A percentile compares a stretch with the other conserved stretches of the same genome.
Evolutionary conservation across 2,113 vertebrate genomes (phyloP).

Genomic region (Podiceps cristatus): DNA sequence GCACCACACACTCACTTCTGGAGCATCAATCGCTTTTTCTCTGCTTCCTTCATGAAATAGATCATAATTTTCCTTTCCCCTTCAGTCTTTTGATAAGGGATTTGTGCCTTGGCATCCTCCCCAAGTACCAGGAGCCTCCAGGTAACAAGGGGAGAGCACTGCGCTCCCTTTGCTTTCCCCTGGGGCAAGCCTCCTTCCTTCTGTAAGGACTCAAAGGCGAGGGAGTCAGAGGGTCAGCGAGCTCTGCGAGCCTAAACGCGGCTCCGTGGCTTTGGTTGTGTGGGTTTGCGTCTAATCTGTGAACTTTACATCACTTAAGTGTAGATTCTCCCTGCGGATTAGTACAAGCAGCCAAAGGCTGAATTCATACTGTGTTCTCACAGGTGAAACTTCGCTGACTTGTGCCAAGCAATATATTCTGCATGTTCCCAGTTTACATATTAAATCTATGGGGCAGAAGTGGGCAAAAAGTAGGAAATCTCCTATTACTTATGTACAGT

Average conservation of each 20-base stretch:
- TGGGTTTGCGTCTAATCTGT: constrained; percentile 37
- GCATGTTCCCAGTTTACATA: constrained; percentile 59
- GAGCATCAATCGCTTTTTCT: neutral
- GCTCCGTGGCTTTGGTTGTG: neutral
- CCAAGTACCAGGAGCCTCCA: neutral
- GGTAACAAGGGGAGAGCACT: neutral
- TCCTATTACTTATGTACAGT: constrained; percentile 60
- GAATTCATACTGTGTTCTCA: constrained; percentile 55
- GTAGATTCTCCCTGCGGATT: constrained; percentile 55
- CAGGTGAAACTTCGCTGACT: constrained; percentile 65
- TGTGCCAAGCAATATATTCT: constrained; percentile 71
- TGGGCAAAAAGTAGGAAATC: constrained; percentile 70
- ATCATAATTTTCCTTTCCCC: neutral
- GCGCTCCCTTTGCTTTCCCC: neutral
- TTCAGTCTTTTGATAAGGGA: neutral
- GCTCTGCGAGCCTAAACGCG: neutral
- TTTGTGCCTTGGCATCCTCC: neutral
- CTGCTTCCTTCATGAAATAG: neutral
- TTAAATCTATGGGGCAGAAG: constrained; percentile 67
- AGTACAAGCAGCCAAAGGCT: constrained; percentile 35
- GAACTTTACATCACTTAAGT: constrained; percentile 17
- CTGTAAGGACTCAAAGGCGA: neutral
- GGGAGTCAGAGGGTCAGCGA: neutral
- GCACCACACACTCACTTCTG: neutral
- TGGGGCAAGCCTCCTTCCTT: neutral